Conservation (phyloP, 1,140 invertebrate genomes). For the Drosophila virilis region DNA sequence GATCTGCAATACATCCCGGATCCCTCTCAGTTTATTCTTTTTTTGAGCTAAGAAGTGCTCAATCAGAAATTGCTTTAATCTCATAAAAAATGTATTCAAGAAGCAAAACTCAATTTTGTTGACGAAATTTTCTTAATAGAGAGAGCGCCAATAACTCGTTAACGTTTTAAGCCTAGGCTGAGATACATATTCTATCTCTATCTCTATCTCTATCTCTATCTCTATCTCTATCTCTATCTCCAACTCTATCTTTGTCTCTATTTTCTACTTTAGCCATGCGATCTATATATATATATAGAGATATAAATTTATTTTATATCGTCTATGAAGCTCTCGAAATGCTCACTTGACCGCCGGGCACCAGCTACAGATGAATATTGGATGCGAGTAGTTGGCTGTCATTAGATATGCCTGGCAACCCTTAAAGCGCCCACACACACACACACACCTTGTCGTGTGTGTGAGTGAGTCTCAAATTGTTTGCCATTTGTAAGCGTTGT, state of each 20-base stretch:
- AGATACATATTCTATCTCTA: neutral
- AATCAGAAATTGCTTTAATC: too few relatives aligned
- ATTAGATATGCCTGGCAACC: conserved; percentile 66
- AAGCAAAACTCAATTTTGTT: too few relatives aligned
- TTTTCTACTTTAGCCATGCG: neutral
- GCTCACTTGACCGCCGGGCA: conserved; percentile 55
- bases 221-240: neutral
- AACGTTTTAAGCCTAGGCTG: too few relatives aligned
- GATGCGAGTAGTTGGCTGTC: conserved; percentile 52
- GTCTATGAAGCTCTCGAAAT: conserved; percentile 14
- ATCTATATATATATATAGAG: neutral
- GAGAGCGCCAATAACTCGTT: too few relatives aligned
- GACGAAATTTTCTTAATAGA: too few relatives aligned
- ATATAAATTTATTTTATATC: neutral
- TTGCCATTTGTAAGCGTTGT: conserved; percentile 80
- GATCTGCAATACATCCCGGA: too few relatives aligned
- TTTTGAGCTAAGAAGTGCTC: too few relatives aligned
- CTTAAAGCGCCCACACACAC: conserved; percentile 48
- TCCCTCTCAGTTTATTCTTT: too few relatives aligned
- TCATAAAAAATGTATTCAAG: too few relatives aligned
- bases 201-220: neutral
- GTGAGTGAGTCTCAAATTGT: conserved; percentile 66
- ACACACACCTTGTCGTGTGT: conserved; percentile 1
- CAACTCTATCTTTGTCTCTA: neutral
- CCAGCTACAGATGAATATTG: conserved; percentile 16